Base-by-base conservation (phyloP, 2,888 invertebrate genomes). In the Tetropium fuscum region DNA sequence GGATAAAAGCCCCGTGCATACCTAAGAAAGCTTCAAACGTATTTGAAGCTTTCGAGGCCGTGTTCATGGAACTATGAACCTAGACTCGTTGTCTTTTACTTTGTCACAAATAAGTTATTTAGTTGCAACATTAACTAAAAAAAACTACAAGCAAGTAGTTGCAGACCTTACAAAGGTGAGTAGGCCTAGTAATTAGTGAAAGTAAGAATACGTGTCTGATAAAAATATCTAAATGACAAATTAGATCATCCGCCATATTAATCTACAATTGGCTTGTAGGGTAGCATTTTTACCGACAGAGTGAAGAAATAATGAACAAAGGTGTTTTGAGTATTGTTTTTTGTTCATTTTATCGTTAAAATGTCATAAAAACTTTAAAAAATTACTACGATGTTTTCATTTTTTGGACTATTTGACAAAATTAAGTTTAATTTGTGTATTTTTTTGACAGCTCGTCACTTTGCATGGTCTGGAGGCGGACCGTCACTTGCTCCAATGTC, bases 61-160 rank as follows among this genome's bases (percentile, higher is more conserved):
- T 78, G 81, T 83, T 82, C 83, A 85, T 84, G 94, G 93, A 95
- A 95, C 93, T 95, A 95, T 95, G 95, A 95, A 94, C 93, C 95
- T 96, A 90, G 97, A 97, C 91, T 92, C 96, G 90, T 90, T 95
- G 90, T 94, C 94, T 89, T 93, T 95, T 91, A 94, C 96, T 90
- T 92, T 97, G 91, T 94, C 94, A 90, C 95, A 97, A 92, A 97
- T 97, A 87, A 93, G 93, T 92, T 93, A 93, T 90, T 93, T 96
- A 86, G 94, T 97, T 88, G 89, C 91, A 85, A 94, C 93, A 88
- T 90, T 97, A 87, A 94, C 88, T 84, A 97, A 96, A 90, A 95
- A 94, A 87, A 97, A 96, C 87, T 94, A 90, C 86, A 93, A 93
- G 85, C 91, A 93, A 83, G 92, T 91, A 82, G 90, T 90, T 84